Evolutionary conservation across 2,888 invertebrate genomes (phyloP).

Genomic region (Serripes groenlandicus): DNA sequence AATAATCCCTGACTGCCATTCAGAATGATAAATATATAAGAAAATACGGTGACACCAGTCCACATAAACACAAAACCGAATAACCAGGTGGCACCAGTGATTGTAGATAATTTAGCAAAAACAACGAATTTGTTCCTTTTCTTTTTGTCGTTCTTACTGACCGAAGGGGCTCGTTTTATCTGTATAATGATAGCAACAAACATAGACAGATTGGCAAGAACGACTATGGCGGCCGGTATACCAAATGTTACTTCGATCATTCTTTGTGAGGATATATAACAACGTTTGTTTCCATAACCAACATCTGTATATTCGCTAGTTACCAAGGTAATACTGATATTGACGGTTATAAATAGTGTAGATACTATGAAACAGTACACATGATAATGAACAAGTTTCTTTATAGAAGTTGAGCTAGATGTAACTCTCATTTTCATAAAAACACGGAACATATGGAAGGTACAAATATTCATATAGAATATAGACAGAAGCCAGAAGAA

Average conservation of each 20-base stretch:
- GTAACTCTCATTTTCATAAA: conserved; percentile 19
- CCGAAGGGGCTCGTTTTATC: conserved; percentile 6
- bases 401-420: not conserved
- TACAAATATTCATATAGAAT: conserved; percentile 44
- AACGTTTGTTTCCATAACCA: conserved; percentile 50
- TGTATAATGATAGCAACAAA: conserved; percentile 25
- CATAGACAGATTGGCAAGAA: conserved; percentile 42
- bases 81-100: conserved; percentile 52
- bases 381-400: conserved; percentile 16
- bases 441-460: conserved; percentile 54
- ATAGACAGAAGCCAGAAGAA: conserved; percentile 46
- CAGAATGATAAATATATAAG: conserved; percentile 48
- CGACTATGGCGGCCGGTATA: conserved; percentile 42
- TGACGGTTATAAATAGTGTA: conserved; percentile 25
- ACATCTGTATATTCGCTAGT: not conserved
- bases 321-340: conserved; percentile 3
- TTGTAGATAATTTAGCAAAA: conserved; percentile 44
- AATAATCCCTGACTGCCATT: conserved; percentile 58
- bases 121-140: conserved; percentile 36
- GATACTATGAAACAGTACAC: conserved; percentile 21
- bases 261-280: conserved; percentile 43
- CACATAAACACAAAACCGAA: conserved; percentile 52
- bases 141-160: conserved; percentile 18
- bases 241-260: conserved; percentile 41
- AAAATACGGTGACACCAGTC: conserved; percentile 28